Evolutionary conservation across 2,113 vertebrate genomes (phyloP).

Genomic region (Rhinichthys klamathensis): DNA sequence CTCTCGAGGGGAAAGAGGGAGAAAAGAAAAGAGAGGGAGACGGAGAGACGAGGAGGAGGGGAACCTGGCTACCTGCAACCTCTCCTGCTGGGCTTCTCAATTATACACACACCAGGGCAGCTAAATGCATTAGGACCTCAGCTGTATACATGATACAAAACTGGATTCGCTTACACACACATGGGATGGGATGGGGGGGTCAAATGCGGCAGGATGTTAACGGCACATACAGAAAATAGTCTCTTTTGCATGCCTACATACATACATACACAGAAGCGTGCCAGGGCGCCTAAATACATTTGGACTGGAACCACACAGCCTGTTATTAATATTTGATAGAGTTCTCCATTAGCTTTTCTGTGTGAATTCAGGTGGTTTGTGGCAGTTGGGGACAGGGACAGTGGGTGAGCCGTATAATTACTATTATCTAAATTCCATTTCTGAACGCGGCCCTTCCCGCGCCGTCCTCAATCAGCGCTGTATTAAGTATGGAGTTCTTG

Average conservation of each 20-base stretch:
- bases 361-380: conserved; percentile 51
- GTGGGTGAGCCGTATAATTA: conserved; percentile 53
- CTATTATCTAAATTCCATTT: conserved; percentile 60
- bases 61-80: conserved; percentile 41
- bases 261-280: conserved; percentile 19
- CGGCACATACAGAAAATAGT: background rate
- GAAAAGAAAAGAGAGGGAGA: conserved; percentile 34
- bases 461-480: conserved; percentile 40
- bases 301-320: conserved; percentile 45
- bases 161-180: conserved; percentile 29
- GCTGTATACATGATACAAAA: conserved; percentile 30
- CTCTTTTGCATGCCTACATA: conserved; percentile 10
- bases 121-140: conserved; percentile 52
- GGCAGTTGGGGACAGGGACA: conserved; percentile 39
- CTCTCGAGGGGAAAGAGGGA: conserved; percentile 39
- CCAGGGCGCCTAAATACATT: conserved; percentile 46
- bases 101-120: conserved; percentile 54
- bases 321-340: conserved; percentile 65
- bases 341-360: conserved; percentile 37
- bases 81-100: conserved; percentile 43
- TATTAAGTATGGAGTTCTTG: conserved; percentile 44
- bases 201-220: background rate
- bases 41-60: conserved; percentile 18
- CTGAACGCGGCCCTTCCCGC: conserved; percentile 43
- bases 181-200: background rate